Evolutionary conservation across 2,888 invertebrate genomes (phyloP).

Genomic region (Cephus spinipes): DNA sequence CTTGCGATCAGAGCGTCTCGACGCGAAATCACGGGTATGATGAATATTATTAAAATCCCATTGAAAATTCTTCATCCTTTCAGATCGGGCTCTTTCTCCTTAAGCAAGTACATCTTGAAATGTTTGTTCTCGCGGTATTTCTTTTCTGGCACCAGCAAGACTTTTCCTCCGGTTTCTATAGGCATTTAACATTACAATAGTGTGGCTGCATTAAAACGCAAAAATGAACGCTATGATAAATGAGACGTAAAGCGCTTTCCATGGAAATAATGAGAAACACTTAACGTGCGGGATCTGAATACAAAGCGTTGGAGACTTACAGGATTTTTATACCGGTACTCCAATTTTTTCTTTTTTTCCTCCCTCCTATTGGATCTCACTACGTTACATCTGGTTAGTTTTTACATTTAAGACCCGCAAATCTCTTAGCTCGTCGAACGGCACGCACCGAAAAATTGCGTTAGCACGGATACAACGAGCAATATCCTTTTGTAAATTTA

Average conservation of each 20-base stretch:
- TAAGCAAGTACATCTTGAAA: neutral
- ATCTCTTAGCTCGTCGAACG: neutral
- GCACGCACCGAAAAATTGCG: neutral
- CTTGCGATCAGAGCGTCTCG: neutral
- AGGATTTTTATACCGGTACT: neutral
- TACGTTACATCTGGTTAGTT: neutral
- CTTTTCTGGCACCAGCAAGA: neutral
- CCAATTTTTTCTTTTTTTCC: neutral
- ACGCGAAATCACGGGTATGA: neutral
- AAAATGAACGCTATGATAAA: conserved; percentile 1
- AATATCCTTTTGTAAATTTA: conserved; percentile 21
- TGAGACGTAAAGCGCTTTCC: neutral
- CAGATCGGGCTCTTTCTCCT: neutral
- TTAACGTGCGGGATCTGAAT: neutral
- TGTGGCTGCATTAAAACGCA: neutral
- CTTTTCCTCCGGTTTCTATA: neutral
- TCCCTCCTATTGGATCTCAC: neutral
- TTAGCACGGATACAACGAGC: neutral
- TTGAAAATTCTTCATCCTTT: neutral
- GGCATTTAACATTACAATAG: neutral
- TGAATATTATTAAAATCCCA: neutral
- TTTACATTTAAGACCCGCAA: neutral
- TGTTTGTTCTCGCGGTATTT: neutral
- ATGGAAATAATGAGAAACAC: conserved; percentile 1
- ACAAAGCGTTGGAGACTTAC: neutral